Base-by-base conservation (phyloP, 2,113 vertebrate genomes). In the Anolis sagrei region DNA sequence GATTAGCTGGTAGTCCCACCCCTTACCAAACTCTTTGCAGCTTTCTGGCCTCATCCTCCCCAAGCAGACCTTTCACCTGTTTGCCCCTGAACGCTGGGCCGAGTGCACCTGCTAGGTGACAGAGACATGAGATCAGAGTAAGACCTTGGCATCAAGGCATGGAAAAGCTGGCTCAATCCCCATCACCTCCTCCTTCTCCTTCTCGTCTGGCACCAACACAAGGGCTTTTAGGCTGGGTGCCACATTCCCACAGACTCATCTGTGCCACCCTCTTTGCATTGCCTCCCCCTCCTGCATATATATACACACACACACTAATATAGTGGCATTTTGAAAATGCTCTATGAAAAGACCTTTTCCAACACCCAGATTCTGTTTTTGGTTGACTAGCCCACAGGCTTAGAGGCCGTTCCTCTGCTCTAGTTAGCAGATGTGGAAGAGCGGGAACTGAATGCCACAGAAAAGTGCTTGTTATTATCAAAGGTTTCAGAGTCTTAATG, bases 21-120 rank as follows among this genome's bases (percentile, higher is more conserved):
- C 34, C 19, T 32, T 76, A 39, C 39, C 73, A 32, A 23, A 32
- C 14, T 48, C 54, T 7, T 39, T 23, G 58, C 54, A 74, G 18
- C 34, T 29, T 61, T 29, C 48, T 61, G 36, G 27, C 19, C 19
- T 72, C 76, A 5, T 23, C 32, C 34, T 74, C 51, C 16, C 14
- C 81, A 7, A 54, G 9, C 58, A 64, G 8, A 29, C 58, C 44
- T 29, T n/a, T 51, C 16, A 49, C 70, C 77, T 80, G 78, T 51
- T 64, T 49, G n/a, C n/a, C 58, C 39, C 39, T 74, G 73, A 61
- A 74, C 27, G 11, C 54, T 74, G 36, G 29, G 23, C 44, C 27
- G 29, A 29, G 18, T 48, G 70, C 84, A 86, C 84, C 84, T 86
- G 84, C 79, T 74, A 75, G 29, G 78, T 81, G 84, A 86, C 19